phyloP scores from a whole-genome alignment of 2,113 vertebrate genomes.

The Seriola quinqueradiata region DNA sequence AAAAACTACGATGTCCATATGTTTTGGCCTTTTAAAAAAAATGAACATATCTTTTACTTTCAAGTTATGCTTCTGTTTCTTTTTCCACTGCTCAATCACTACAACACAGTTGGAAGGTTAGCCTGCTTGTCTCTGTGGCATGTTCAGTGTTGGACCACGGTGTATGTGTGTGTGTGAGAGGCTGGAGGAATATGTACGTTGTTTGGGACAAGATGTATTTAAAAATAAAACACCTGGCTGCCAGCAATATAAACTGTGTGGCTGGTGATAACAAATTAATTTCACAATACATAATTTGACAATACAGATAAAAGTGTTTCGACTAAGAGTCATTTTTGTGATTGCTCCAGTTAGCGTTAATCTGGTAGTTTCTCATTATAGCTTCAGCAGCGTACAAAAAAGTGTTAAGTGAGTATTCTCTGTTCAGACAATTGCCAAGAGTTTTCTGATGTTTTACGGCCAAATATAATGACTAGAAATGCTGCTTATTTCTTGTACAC shows the following conservation, averaged over 20 bases:
- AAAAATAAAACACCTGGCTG: conserved; percentile 17
- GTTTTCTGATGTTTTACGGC: not conserved
- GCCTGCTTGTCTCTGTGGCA: not conserved
- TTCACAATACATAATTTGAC: no score
- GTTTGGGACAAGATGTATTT: not conserved
- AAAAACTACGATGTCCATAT: no score
- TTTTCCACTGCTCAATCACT: not conserved
- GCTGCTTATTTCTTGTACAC: not conserved
- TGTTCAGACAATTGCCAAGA: not conserved
- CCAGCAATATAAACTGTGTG: not conserved
- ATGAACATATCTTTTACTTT: not conserved
- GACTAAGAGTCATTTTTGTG: not conserved
- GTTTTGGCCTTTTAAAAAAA: no score
- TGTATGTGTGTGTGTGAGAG: not conserved
- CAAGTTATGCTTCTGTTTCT: not conserved
- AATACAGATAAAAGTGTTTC: not conserved
- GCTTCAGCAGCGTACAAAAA: not conserved
- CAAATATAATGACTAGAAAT: not conserved
- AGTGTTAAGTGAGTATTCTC: not conserved
- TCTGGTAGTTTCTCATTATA: not conserved
- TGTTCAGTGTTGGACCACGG: not conserved
- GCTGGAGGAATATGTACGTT: not conserved
- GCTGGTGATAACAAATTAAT: not conserved
- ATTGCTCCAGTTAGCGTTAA: not conserved
- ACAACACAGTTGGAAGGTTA: conserved; percentile 17